Base-by-base conservation (phyloP, 2,888 invertebrate genomes). In the Gasteruption jaculator region DNA sequence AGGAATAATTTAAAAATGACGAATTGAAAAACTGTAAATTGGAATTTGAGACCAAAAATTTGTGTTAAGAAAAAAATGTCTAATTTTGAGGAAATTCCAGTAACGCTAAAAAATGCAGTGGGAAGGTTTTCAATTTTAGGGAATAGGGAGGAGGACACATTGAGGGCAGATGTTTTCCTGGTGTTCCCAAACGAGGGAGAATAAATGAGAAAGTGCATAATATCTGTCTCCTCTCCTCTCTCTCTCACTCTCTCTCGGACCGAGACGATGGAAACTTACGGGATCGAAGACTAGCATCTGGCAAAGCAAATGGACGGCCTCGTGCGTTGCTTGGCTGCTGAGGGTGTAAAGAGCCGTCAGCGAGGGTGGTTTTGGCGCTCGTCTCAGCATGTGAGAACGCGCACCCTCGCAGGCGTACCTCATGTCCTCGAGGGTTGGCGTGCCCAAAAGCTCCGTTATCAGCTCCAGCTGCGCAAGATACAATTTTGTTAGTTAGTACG, bases 221-320 rank as follows among this genome's bases (percentile, higher is more conserved):
- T 26, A 25, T 14, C 32, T 30, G 30, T 4, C 30, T 31, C 20
- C 4, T n/a, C 22, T 14, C 8, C 12, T 33, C 12, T 12, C 14
- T 33, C 12, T 18, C 18, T 18, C n/a, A n/a, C n/a, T n/a, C n/a
- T n/a, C n/a, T n/a, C n/a, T n/a, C n/a, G 11, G 29, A 29, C 11
- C 11, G 12, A 12, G 25, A 14, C 5, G 21, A 21, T n/a, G n/a
- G 15, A 48, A 11, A 75, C 83, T 81, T 76, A 91, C 93, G 43
- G 99, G 96, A 78, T 99, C 93, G 75, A 99, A 97, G 49, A 93
- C 91, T 46, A 99, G 80, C 95, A 99, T 95, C 79, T 94, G 91
- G 68, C 89, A 87, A 35, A 99, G 80, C 58, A 99, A 80, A 77
- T 97, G 95, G 53, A 97, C 94, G 41, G 97, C 97, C 76, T 99